Evolutionary conservation across 2,113 vertebrate genomes (phyloP), one percentile per base, ranked within the genome.

Genomic region (Ranitomeya variabilis): DNA sequence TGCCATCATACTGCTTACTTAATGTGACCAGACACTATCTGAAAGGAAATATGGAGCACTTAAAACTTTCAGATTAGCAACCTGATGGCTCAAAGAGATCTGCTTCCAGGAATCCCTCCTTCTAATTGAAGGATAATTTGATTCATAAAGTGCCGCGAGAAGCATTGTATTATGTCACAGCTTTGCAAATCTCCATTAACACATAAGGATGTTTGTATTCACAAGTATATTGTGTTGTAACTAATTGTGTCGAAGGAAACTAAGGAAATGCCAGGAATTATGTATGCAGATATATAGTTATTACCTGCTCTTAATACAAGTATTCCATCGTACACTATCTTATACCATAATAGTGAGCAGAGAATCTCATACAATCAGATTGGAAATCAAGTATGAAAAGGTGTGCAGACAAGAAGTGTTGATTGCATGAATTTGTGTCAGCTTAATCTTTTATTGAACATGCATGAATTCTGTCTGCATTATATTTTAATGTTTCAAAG

Each of bases 111-210:
- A 90, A 93, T 92, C 92, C 91, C 91, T 93, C 88, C 88, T 80
- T 91, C 86, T 93, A 93, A 93, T 93, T 93, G 92, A 92, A 92
- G 91, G 92, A 93, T 93, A 93, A 93, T 92, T 92, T 92, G 92
- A 93, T 92, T 92, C 89, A 89, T 89, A 82, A 90, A 91, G 91
- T 92, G 92, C 91, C 91, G 91, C 91, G 71, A 92, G 91, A 91
- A 87, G 89, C 86, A 86, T 91, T 59, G 77, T 69, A 89, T 45
- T 55, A 60, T 85, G 73, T 89, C 86, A 89, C 83, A 89, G 45
- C 87, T 78, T 19, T 54, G 79, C 26, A 21, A 21, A 31, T 83
- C 45, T 31, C 90, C 83, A 89, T 91, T 86, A 86, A 55, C 83
- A 67, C 23, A 85, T 64, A 73, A 82, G 64, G 92, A 71, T 90